phyloP scores from a whole-genome alignment of 2,888 invertebrate species.

The Agriopis leucophaearia region DNA sequence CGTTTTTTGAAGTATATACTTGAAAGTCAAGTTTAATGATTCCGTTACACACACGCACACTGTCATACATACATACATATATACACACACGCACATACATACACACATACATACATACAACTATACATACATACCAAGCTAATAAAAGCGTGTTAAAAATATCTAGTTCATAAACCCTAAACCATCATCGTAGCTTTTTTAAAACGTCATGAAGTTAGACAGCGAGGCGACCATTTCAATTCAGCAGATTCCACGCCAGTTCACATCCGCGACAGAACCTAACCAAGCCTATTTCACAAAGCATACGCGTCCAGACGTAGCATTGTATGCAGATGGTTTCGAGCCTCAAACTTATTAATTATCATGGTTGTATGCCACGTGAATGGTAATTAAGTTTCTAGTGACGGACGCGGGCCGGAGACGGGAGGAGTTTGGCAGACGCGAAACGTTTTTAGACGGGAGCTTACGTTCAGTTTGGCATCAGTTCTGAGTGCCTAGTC shows the following conservation, averaged over 20 bases:
- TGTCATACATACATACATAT: no score
- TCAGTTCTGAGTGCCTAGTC: no score
- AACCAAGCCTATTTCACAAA: slow-evolving; percentile 61
- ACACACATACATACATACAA: no score
- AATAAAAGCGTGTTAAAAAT: no score
- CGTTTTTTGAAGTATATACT: no score
- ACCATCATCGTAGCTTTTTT: no score
- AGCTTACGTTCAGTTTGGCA: no score
- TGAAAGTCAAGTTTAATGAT: no score
- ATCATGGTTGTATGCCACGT: slow-evolving; percentile 71
- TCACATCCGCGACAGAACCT: slow-evolving; percentile 31
- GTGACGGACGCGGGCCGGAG: slow-evolving; percentile 48
- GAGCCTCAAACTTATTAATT: slow-evolving; percentile 82
- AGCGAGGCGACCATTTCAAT: not conserved
- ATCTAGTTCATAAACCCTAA: no score
- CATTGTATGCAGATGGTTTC: slow-evolving; percentile 81
- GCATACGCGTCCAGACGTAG: slow-evolving; percentile 62
- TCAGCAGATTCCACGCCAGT: not conserved
- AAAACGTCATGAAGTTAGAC: not conserved
- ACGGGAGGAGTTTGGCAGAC: slow-evolving; percentile 44
- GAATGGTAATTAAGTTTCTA: slow-evolving; percentile 76
- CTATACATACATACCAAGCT: no score
- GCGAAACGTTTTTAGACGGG: slow-evolving; percentile 3
- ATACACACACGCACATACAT: no score
- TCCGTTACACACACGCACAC: no score